phyloP scores from a whole-genome alignment of 2,888 invertebrate genomes.

The Spilarctia lutea region DNA sequence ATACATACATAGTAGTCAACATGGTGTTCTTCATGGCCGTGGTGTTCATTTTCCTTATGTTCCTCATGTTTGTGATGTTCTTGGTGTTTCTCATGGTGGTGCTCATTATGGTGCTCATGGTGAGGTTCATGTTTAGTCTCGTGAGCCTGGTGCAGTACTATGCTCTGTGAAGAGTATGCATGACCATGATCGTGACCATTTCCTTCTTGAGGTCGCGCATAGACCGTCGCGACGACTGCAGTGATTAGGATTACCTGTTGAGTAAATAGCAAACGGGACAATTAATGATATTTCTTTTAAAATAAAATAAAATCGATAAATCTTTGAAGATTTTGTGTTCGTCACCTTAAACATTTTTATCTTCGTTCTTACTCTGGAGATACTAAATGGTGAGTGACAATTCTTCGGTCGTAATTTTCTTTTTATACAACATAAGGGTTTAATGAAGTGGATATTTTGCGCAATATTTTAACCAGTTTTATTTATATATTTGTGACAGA shows the following conservation, averaged over 20 bases:
- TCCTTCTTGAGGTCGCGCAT: conserved; percentile 42
- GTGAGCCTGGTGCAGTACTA: conserved; percentile 58
- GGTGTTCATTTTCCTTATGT: conserved; percentile 12
- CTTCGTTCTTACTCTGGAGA: not conserved
- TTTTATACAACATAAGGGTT: not conserved
- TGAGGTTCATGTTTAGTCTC: conserved; percentile 25
- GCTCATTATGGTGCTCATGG: conserved; percentile 12
- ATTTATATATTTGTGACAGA: not conserved
- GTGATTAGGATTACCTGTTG: conserved; percentile 30
- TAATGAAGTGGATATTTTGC: not conserved
- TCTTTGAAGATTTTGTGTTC: not conserved
- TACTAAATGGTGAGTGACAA: not conserved
- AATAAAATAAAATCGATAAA: too few species aligned
- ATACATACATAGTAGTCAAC: conserved; percentile 55
- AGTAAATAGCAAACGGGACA: not conserved
- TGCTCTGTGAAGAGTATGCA: conserved; percentile 63
- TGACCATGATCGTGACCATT: conserved; percentile 49
- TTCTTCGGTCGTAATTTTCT: not conserved
- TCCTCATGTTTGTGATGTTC: conserved; percentile 24
- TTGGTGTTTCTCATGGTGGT: conserved; percentile 16
- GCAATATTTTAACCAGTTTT: not conserved
- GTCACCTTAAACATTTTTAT: not conserved
- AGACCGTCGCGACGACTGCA: conserved; percentile 27
- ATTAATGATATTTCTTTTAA: too few species aligned
- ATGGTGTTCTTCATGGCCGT: conserved; percentile 30